Base-by-base conservation (phyloP, 2,113 vertebrate species). In the Pangasianodon gigas region DNA sequence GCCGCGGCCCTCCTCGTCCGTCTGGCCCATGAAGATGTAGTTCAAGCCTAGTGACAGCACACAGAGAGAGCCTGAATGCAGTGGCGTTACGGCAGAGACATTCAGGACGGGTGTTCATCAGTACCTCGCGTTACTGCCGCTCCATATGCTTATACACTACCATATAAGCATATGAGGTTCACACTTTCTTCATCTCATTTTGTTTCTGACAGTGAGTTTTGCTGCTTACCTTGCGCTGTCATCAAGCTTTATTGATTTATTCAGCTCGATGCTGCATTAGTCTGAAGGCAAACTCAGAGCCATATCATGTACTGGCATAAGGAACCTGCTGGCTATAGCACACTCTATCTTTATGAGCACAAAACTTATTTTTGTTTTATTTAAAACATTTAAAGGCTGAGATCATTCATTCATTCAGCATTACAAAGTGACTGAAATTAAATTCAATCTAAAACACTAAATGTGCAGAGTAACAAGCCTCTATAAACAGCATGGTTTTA, bases 1-100 rank as follows among this genome's bases (percentile, higher is more conserved):
- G 48, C 98, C 98, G 87, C 95, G 95, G 3, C 98, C 98, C 0
- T 99, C 97, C 67, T 98, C 98, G 77, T 98, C 97, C 88, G 96
- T 97, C 88, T 97, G 97, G 88, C 98, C 98, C 98, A 99, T 99
- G 94, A 99, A 97, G 94, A 99, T 95, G 95, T 99, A 99, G 96
- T 98, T 99, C 93, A 99, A 95, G 95, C 98, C 98, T 99, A 92
- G 88, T 91, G 94, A 95, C 93, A 90, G 94, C 93, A 95, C 94
- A 96, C 95, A 96, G n/a, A 96, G 77, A 93, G 92, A 92, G 92
- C 94, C 95, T 96, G 95, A 96, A 96, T 96, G 95, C 95, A 95
- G 95, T 94, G 94, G 94, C 95, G 91, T 93, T 93, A 93, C 91
- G 94, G 94, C 95, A 95, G 95, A 96, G 94, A 95, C 95, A 95